A percentile compares a stretch with the other conserved stretches of the same genome.
Evolutionary conservation across 2,113 vertebrate genomes (phyloP).

Genomic region (Centropristis striata): DNA sequence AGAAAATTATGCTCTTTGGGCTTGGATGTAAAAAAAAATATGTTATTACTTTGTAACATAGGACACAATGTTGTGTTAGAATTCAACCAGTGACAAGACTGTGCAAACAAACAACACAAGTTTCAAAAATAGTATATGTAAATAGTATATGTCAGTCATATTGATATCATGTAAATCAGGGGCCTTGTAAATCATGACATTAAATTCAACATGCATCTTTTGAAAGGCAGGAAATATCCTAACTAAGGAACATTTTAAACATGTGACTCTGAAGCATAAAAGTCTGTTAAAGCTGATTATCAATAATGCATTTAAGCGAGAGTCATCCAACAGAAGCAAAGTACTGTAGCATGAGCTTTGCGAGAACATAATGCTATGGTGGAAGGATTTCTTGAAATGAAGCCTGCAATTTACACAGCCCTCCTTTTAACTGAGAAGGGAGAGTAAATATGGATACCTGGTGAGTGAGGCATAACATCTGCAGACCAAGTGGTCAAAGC

Average conservation of each 20-base stretch:
- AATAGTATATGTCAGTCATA: not conserved
- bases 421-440: not conserved
- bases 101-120: not conserved
- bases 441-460: slow-evolving; percentile 12
- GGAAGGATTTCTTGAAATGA: not conserved
- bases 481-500: not conserved
- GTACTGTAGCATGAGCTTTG: not conserved
- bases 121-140: no score
- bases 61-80: not conserved
- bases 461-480: slow-evolving; percentile 26
- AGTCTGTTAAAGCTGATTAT: not conserved
- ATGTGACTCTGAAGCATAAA: not conserved
- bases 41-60: slow-evolving; percentile 15
- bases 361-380: not conserved
- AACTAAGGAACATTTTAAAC: not conserved
- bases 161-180: no score
- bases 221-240: not conserved
- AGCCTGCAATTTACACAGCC: not conserved
- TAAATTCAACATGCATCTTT: not conserved
- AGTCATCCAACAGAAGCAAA: not conserved
- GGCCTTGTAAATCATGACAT: not conserved
- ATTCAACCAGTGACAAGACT: slow-evolving; percentile 7
- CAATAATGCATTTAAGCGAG: not conserved
- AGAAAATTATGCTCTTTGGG: slow-evolving; percentile 27
- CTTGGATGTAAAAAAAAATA: slow-evolving; percentile 12